Percentiles rank a stretch among this genome's conserved stretches.
Conservation (phyloP, 2,113 vertebrate genomes). For the Gymnogyps californianus region DNA sequence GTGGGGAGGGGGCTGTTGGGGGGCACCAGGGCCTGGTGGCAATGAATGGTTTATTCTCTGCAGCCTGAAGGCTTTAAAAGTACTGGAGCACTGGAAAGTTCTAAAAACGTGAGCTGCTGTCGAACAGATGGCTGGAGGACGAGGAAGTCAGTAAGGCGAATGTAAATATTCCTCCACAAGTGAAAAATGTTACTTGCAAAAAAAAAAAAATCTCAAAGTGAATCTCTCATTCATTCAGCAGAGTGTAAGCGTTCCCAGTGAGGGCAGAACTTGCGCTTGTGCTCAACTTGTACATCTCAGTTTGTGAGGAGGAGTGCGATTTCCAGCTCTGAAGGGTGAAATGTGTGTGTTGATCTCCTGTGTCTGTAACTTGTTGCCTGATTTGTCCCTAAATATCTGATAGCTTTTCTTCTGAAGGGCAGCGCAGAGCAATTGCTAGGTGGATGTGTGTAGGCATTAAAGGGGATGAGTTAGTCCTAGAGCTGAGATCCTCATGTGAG, state of each 20-base stretch:
- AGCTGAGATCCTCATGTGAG: not conserved
- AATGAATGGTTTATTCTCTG: not conserved
- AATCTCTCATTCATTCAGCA: not conserved
- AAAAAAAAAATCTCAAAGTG: not conserved
- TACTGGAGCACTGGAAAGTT: not conserved
- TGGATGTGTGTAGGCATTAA: not conserved
- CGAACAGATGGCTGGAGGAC: not conserved
- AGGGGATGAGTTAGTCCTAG: not conserved
- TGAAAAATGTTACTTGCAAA: not conserved
- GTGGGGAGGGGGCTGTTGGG: too few species aligned
- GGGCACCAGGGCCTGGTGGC: not conserved
- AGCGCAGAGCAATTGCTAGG: not conserved
- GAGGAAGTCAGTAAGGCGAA: not conserved
- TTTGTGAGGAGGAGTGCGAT: not conserved
- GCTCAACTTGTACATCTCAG: not conserved
- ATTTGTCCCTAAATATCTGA: not conserved
- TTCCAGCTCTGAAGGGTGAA: not conserved
- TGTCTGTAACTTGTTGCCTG: not conserved
- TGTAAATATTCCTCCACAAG: not conserved
- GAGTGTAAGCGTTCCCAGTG: rapidly evolving
- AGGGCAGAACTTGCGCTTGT: not conserved
- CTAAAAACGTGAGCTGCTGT: not conserved
- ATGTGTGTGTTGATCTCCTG: not conserved
- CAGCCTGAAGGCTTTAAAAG: not conserved
- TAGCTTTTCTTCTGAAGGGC: not conserved